Base-by-base conservation (phyloP, 1,140 invertebrate species). In the Bombus pascuorum region DNA sequence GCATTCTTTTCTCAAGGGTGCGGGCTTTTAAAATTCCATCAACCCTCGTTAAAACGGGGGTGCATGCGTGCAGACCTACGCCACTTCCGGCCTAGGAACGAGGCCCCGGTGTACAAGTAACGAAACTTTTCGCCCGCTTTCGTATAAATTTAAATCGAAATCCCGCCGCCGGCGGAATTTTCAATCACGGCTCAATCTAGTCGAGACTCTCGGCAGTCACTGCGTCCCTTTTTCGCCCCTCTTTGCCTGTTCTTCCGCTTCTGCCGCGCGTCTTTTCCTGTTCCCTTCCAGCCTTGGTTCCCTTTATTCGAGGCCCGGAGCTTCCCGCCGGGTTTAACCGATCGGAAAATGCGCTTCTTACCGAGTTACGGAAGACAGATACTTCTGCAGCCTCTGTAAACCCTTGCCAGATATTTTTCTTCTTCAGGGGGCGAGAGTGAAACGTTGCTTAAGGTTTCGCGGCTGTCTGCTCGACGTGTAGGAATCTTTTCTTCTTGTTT, bases 171-270 rank as follows among this genome's bases (percentile, higher is more conserved):
- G 90, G 94, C 93, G 74, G 89, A 93, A 90, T 94, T 94, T 95
- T 94, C 94, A 95, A 95, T 95, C 94, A 93, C 92, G 88, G 87
- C 90, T 95, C 93, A 93, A 94, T 95, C 94, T 92, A 93, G 88
- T 89, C 91, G 88, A 91, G 53, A 66, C 37, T 42, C 78, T 71
- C n/a, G 34, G 6, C 32, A 72, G 34, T 32, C 68, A 15, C 47
- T 22, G 28, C 28, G 18, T 1, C 66, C 18, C 66, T 37, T 22
- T 22, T 34, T 18, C 18, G 47, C 9, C n/a, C 42, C 28, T 59
- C 22, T 83, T 18, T 10, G 57, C n/a, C 10, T 25, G n/a, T 25
- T 74, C 72, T 34, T 75, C n/a, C 71, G 39, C 39, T 12, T 73
- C 71, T 13, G 9, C 42, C 9, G 42, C 9, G 42, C 71, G 13